Conservation (phyloP, 2,888 invertebrate genomes). For the Mesodorylaimus sp. region DNA sequence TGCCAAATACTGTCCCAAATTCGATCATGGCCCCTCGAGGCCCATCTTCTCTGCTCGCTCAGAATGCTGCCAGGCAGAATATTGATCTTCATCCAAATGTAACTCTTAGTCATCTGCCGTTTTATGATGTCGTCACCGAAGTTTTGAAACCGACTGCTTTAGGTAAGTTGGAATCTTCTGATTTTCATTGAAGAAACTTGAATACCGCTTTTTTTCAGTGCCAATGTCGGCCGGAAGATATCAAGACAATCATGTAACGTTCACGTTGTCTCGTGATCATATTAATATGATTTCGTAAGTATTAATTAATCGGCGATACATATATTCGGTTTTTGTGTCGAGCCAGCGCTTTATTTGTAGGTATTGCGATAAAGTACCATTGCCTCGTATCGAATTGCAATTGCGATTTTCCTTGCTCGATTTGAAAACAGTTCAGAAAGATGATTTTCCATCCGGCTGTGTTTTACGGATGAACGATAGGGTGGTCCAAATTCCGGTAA, state of each 20-base stretch:
- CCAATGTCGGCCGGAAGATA: not conserved
- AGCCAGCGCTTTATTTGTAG: conserved; percentile 2
- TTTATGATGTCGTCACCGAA: conserved; percentile 70
- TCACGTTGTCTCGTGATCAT: conserved; percentile 2
- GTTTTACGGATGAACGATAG: conserved; percentile 18
- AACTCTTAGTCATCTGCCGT: conserved; percentile 70
- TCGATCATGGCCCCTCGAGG: not conserved
- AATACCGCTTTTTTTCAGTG: not conserved
- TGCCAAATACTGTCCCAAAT: too few relatives aligned
- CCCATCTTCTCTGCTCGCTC: conserved; percentile 27
- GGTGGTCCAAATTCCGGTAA: conserved; percentile 20
- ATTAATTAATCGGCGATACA: too few relatives aligned
- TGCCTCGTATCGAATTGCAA: conserved; percentile 23
- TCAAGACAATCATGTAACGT: conserved; percentile 7
- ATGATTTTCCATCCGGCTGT: conserved; percentile 23
- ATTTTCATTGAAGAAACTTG: not conserved
- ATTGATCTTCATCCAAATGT: conserved; percentile 73
- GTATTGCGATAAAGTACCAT: conserved; percentile 3
- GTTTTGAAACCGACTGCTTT: conserved; percentile 73
- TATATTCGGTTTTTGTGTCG: too few relatives aligned
- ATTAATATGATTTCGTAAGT: conserved; percentile 5
- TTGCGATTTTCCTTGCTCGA: conserved; percentile 63
- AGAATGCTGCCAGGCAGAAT: conserved; percentile 17
- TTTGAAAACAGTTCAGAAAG: conserved; percentile 44
- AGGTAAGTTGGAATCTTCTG: conserved; percentile 13